Base-by-base conservation (phyloP, 2,113 vertebrate species). In the Sapajus apella region DNA sequence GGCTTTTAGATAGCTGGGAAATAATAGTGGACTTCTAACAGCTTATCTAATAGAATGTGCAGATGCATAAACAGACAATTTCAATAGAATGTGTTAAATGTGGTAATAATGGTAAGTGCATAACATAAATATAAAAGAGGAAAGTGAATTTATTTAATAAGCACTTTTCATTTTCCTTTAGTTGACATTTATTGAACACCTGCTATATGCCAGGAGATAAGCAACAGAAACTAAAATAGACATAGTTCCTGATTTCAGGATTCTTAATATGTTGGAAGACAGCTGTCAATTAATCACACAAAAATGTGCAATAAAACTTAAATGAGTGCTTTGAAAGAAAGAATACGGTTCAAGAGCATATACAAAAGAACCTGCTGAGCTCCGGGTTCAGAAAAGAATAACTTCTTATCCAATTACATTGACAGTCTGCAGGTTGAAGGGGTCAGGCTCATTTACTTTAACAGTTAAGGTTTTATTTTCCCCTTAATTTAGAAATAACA, bases 1-100 rank as follows among this genome's bases (percentile, higher is more conserved):
- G 32, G 50, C 86, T 87, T 95, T 93, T 73, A 75, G 90, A 43
- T 81, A 92, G 86, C 35, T 77, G 52, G 87, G 73, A 96, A 90
- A 77, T 91, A 82, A 52, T 81, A 5, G 58, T 7, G 23, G 50
- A 6, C 7, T 75, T 92, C 21, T 66, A 87, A 58, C 64, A 66
- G 13, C 3, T 77, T 95, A 64, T 90, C 12, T 80, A 87, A 9
- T 81, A 58, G 37, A 4, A 4, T 76, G 1, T 86, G 12, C 2
- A 87, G 30, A 81, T 90, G 5, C 32, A 12, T 43, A 84, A 84
- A 40, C n/a, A 73, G 50, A 72, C 55, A 40, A 27, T 89, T 77
- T 89, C 37, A 83, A 10, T 84, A 45, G 47, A 89, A 43, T 76
- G 5, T 87, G 16, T 83, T 92, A 94, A 91, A 58, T 52, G 40